Conservation (phyloP, 2,888 invertebrate species). For the Acleris emargana region DNA sequence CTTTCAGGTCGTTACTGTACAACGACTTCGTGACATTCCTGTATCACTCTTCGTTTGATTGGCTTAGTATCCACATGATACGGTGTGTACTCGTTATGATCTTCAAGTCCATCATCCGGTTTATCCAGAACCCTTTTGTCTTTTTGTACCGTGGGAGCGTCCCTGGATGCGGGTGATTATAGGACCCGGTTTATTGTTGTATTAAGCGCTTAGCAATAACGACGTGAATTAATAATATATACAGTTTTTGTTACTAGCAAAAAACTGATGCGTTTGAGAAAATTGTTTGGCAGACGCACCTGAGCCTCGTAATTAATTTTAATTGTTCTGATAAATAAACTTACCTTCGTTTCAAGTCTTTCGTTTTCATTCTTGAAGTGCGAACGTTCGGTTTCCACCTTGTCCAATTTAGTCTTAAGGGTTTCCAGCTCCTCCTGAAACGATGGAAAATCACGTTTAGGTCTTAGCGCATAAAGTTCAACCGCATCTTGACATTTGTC, state of each 20-base stretch:
- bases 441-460: constrained; percentile 44
- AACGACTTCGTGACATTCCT: background rate
- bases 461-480: constrained; percentile 6
- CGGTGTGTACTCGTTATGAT: constrained; percentile 23
- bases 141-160: constrained; percentile 33
- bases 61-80: background rate
- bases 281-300: constrained; percentile 10
- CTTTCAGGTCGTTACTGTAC: too few relatives aligned
- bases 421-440: constrained; percentile 93
- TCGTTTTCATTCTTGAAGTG: constrained; percentile 94
- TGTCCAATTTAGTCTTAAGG: constrained; percentile 91
- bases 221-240: background rate
- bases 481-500: constrained; percentile 26
- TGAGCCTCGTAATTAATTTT: constrained; percentile 2
- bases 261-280: constrained; percentile 9
- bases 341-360: constrained; percentile 95
- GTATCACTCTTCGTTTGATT: background rate
- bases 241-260: constrained; percentile 1
- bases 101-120: constrained; percentile 19
- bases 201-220: constrained; percentile 18
- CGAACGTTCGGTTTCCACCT: constrained; percentile 93
- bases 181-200: constrained; percentile 27
- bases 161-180: constrained; percentile 29
- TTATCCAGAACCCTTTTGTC: constrained; percentile 24
- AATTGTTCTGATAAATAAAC: constrained; percentile 47